Conservation (phyloP, 2,797 vertebrate genomes). For the Channa striata region DNA sequence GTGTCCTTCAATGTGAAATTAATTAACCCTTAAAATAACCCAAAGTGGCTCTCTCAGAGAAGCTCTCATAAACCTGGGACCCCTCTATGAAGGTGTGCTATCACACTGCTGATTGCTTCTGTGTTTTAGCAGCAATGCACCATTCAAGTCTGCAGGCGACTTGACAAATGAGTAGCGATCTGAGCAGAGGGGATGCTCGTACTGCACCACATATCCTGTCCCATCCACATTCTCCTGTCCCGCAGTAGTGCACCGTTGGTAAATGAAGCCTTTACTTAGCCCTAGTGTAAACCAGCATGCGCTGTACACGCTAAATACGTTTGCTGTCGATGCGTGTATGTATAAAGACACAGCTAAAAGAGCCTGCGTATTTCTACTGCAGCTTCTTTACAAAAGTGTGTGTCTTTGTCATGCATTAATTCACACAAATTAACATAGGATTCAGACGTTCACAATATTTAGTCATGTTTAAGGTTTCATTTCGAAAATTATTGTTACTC, state of each 20-base stretch:
- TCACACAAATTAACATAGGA: neutral
- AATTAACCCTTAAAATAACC: no score
- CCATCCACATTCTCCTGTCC: conserved; percentile 71
- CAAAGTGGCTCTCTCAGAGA: no score
- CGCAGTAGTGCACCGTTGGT: conserved; percentile 76
- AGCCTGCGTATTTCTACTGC: neutral
- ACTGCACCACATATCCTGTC: conserved; percentile 84
- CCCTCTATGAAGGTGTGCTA: conserved; percentile 73
- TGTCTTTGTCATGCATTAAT: neutral
- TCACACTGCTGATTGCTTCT: conserved; percentile 76
- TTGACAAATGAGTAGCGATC: conserved; percentile 86
- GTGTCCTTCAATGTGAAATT: neutral
- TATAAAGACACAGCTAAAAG: conserved; percentile 6
- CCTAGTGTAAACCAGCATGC: conserved; percentile 45
- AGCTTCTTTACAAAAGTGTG: neutral
- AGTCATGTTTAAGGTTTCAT: neutral
- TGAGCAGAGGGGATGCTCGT: conserved; percentile 79
- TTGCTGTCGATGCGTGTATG: conserved; percentile 13
- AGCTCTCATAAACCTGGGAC: conserved; percentile 75
- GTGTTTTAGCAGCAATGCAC: conserved; percentile 87
- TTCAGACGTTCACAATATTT: conserved; percentile 2
- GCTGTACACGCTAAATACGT: conserved; percentile 17
- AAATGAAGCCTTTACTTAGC: conserved; percentile 48
- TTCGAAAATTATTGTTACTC: neutral
- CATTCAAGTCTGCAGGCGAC: conserved; percentile 87